Percentiles rank a stretch among this genome's conserved stretches.
These are phyloP conservation scores for Rhagologus leucostigma DNA, from an alignment of 2,113 vertebrate genomes.

Conservation along the genomic window DNA sequence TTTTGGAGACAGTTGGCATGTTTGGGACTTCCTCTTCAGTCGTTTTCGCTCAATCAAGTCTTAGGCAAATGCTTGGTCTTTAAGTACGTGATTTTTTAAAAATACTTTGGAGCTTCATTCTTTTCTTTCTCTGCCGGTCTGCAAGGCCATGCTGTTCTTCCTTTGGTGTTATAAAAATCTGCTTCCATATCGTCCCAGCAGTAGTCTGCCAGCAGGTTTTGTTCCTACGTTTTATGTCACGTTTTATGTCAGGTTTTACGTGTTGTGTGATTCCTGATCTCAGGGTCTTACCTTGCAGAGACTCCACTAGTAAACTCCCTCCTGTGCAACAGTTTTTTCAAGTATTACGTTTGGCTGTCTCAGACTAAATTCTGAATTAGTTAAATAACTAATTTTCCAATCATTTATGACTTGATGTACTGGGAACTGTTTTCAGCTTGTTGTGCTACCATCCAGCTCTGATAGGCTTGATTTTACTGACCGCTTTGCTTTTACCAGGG, in stretches of 20 bases:
- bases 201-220: neutral
- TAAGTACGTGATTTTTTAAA: neutral
- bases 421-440: neutral
- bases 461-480: neutral
- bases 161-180: neutral
- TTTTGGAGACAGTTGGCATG: neutral
- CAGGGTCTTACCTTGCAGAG: neutral
- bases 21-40: neutral
- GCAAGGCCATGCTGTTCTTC: neutral
- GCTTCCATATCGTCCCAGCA: neutral
- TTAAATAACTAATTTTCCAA: neutral
- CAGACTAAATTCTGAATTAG: neutral
- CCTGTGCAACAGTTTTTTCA: neutral
- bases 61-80: neutral
- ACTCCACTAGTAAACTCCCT: neutral
- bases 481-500: neutral
- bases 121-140: neutral
- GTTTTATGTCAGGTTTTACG: accelerated
- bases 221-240: accelerated
- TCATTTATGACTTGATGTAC: neutral
- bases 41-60: neutral
- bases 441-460: neutral
- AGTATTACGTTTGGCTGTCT: neutral
- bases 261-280: neutral
- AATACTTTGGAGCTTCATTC: neutral